Conservation (phyloP, 2,113 vertebrate genomes). For the Ellobius talpinus region DNA sequence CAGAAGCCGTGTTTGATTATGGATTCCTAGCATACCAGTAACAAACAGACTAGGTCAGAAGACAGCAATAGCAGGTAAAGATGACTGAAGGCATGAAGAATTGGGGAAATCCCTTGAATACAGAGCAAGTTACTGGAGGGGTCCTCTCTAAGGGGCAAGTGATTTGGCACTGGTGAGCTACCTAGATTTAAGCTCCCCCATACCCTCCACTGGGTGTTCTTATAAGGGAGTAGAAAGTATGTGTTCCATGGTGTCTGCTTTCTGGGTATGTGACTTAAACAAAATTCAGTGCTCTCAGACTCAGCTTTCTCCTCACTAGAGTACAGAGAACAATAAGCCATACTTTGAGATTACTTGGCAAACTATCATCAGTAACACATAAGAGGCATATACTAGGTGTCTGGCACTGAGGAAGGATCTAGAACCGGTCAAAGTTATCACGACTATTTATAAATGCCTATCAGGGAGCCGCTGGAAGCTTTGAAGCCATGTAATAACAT, state of each 20-base stretch:
- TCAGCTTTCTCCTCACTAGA: neutral
- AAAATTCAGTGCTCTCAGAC: neutral
- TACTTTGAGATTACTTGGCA: neutral
- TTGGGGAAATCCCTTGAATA: neutral
- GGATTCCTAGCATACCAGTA: neutral
- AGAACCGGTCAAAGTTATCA: neutral
- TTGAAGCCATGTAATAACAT: neutral
- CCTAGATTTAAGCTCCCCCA: neutral
- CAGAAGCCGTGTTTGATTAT: neutral
- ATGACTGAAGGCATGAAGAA: neutral
- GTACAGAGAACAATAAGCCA: neutral
- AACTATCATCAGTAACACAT: neutral
- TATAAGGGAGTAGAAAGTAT: neutral
- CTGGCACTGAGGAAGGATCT: neutral
- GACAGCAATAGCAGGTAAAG: neutral
- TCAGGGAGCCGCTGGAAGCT: neutral
- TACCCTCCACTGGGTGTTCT: too few relatives aligned
- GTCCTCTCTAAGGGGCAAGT: neutral
- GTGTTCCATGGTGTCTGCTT: neutral
- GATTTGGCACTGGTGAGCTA: neutral
- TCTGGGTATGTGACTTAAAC: neutral
- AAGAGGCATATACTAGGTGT: neutral
- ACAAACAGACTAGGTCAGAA: neutral
- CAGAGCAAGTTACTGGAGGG: neutral
- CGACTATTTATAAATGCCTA: slow-evolving; percentile 12